A percentile compares a stretch with the other conserved stretches of the same genome.
Conservation (phyloP, 2,888 invertebrate species). For the Dendrolimus pini region DNA sequence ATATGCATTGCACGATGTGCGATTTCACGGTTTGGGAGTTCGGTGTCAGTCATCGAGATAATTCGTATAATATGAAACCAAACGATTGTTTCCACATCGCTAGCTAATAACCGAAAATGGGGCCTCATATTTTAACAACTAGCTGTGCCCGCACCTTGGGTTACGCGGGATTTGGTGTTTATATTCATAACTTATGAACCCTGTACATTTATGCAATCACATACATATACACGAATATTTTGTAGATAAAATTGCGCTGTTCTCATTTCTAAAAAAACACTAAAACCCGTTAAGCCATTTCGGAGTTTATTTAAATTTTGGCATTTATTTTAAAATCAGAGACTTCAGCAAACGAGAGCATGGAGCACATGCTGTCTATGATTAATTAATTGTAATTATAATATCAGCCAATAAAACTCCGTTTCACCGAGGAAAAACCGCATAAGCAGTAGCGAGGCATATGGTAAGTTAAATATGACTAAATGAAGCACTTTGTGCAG, state of each 20-base stretch:
- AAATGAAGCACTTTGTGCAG: too few species aligned
- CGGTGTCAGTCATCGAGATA: slow-evolving; percentile 40
- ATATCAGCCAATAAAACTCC: too few species aligned
- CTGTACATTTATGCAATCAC: neutral
- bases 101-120: slow-evolving; percentile 33
- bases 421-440: too few species aligned
- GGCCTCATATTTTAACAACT: slow-evolving; percentile 33
- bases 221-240: neutral
- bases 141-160: slow-evolving; percentile 29
- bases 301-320: too few species aligned
- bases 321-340: too few species aligned
- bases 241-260: neutral
- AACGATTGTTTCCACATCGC: slow-evolving; percentile 45
- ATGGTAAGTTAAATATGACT: too few species aligned
- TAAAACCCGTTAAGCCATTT: too few species aligned
- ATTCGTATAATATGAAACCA: slow-evolving; percentile 37
- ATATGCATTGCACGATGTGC: slow-evolving; percentile 32
- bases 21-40: slow-evolving; percentile 42
- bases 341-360: too few species aligned
- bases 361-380: too few species aligned
- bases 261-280: too few species aligned
- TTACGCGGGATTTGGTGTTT: neutral
- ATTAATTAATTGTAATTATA: too few species aligned
- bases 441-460: too few species aligned
- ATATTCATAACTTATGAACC: neutral